A percentile compares a stretch with the other conserved stretches of the same genome.
Conservation (phyloP, 2,888 invertebrate species). For the Tinea trinotella region DNA sequence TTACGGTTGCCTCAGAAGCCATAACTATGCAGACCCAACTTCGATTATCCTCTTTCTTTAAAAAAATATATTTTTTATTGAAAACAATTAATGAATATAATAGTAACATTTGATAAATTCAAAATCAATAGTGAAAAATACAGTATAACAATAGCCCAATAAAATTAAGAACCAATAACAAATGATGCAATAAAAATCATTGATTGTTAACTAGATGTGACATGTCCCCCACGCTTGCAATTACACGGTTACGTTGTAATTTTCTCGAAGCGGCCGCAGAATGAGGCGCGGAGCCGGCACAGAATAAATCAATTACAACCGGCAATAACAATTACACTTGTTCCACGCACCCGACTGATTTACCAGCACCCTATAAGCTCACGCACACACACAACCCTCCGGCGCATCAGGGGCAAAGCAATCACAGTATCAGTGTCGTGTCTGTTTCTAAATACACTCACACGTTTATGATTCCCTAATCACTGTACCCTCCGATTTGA, state of each 20-base stretch:
- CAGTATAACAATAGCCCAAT: background rate
- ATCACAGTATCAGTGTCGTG: slow-evolving; percentile 47
- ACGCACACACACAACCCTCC: slow-evolving; percentile 32
- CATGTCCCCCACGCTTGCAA: slow-evolving; percentile 9
- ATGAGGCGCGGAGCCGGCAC: slow-evolving; percentile 20
- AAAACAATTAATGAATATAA: too few species aligned
- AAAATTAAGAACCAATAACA: background rate
- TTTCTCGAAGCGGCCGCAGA: slow-evolving; percentile 17
- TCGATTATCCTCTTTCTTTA: too few species aligned
- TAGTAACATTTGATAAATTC: too few species aligned
- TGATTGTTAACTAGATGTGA: slow-evolving; percentile 21
- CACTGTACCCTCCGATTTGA: slow-evolving; percentile 50
- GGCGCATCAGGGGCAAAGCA: slow-evolving; percentile 26
- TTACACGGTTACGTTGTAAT: slow-evolving; percentile 14
- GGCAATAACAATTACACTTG: slow-evolving; percentile 57
- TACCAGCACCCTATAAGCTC: slow-evolving; percentile 29
- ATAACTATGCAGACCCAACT: too few species aligned
- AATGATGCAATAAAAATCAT: slow-evolving; percentile 21
- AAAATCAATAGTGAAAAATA: too few species aligned
- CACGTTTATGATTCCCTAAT: slow-evolving; percentile 57
- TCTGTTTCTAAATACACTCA: slow-evolving; percentile 48
- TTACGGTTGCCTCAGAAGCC: too few species aligned
- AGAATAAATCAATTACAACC: slow-evolving; percentile 60
- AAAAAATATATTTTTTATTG: too few species aligned
- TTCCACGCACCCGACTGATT: slow-evolving; percentile 42